Conservation (phyloP, 2,888 invertebrate species). For the Eupithecia insigniata region DNA sequence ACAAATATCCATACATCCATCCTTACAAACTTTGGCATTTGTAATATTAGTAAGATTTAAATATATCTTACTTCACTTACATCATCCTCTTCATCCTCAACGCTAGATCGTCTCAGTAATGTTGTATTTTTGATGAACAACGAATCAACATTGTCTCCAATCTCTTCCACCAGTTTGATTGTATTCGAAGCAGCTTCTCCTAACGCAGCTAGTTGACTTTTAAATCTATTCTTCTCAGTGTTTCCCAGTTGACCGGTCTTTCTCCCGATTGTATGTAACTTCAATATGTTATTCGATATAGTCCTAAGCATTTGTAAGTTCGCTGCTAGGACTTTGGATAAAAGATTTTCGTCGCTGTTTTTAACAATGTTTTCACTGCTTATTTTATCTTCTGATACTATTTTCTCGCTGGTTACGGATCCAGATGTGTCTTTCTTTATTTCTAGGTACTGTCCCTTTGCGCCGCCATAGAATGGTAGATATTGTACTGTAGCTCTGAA, state of each 20-base stretch:
- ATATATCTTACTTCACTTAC: constrained; percentile 50
- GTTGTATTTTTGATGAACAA: constrained; percentile 67
- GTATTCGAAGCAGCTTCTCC: constrained; percentile 84
- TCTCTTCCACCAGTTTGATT: constrained; percentile 82
- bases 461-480: constrained; percentile 89
- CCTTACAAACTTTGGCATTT: too few relatives aligned
- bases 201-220: constrained; percentile 81
- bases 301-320: constrained; percentile 85
- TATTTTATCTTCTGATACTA: constrained; percentile 75
- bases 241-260: constrained; percentile 82
- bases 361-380: constrained; percentile 72
- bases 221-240: constrained; percentile 83
- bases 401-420: constrained; percentile 75
- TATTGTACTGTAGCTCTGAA: constrained; percentile 67
- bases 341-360: constrained; percentile 69
- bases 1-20: too few relatives aligned
- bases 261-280: constrained; percentile 85
- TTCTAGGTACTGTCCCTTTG: constrained; percentile 87
- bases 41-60: too few relatives aligned
- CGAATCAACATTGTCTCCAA: constrained; percentile 79
- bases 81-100: constrained; percentile 57
- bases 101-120: constrained; percentile 57
- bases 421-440: constrained; percentile 83
- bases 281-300: constrained; percentile 84
- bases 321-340: constrained; percentile 75